phyloP scores from a whole-genome alignment of 2,113 vertebrate species.

The Prunella fulvescens region DNA sequence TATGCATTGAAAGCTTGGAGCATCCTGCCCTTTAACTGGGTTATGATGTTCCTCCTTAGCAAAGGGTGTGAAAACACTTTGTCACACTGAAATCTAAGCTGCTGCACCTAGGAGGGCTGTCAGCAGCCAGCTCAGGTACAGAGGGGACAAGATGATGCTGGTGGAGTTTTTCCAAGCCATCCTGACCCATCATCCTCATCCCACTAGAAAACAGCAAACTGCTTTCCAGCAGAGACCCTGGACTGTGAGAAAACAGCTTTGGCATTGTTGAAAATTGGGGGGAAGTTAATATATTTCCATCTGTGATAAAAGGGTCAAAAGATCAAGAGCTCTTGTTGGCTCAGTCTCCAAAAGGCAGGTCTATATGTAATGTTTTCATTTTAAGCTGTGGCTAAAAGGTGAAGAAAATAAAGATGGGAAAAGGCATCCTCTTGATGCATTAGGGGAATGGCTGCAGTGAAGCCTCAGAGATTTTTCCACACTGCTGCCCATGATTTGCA shows the following conservation, averaged over 20 bases:
- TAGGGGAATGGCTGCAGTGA: background rate
- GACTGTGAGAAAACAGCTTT: rapidly evolving
- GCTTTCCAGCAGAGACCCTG: background rate
- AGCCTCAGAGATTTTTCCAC: background rate
- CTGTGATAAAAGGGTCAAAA: background rate
- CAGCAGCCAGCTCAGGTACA: background rate
- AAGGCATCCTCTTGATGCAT: background rate
- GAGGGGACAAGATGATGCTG: background rate
- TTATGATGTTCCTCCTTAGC: conserved; percentile 36
- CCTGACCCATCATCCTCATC: background rate
- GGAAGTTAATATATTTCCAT: background rate
- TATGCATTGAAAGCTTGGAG: conserved; percentile 27
- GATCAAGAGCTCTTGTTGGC: background rate
- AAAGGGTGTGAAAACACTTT: conserved; percentile 47
- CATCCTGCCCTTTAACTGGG: conserved; percentile 47
- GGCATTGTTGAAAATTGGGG: background rate
- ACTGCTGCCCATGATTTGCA: background rate
- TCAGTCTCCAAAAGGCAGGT: background rate
- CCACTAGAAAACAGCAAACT: background rate
- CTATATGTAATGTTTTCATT: background rate
- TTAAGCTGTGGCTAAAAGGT: background rate
- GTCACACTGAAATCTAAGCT: conserved; percentile 29
- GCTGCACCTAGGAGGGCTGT: conserved; percentile 1
- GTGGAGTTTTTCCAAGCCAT: background rate
- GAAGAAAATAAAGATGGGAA: background rate